phyloP scores from a whole-genome alignment of 2,797 vertebrate species.

The Notamacropus eugenii region DNA sequence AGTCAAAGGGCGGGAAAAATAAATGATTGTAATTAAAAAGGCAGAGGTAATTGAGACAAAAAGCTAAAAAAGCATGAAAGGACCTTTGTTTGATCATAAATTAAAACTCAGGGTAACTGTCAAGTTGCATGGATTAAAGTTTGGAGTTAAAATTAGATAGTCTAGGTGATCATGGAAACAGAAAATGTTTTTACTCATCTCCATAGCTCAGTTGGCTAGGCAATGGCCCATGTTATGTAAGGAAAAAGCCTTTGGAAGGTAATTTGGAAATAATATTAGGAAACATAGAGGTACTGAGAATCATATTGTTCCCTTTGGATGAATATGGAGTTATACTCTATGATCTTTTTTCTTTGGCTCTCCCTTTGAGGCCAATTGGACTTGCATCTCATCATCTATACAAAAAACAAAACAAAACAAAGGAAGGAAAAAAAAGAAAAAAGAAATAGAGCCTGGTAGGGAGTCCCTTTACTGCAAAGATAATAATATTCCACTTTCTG shows the following conservation, averaged over 20 bases:
- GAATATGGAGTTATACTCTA: conserved; percentile 9
- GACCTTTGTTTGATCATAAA: background rate
- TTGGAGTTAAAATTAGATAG: background rate
- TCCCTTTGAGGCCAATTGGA: conserved; percentile 36
- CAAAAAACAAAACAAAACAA: background rate
- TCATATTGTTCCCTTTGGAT: conserved; percentile 13
- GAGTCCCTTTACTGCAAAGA: conserved; percentile 41
- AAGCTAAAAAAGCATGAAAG: conserved; percentile 1
- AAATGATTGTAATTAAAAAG: conserved; percentile 13
- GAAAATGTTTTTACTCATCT: background rate
- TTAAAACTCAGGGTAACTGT: background rate
- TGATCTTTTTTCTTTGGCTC: background rate
- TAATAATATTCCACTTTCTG: conserved; percentile 37
- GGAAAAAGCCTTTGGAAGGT: background rate
- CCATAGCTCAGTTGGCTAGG: background rate
- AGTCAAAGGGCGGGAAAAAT: background rate
- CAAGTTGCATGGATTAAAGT: background rate
- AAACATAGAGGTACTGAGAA: background rate
- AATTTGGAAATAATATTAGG: conserved; percentile 34
- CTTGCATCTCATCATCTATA: conserved; percentile 34
- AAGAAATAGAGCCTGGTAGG: conserved; percentile 18
- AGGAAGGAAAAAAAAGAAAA: background rate
- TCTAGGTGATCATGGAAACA: background rate
- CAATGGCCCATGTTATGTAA: background rate
- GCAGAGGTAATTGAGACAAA: background rate